Conservation (phyloP, 2,888 invertebrate genomes). For the Amphipyra berbera region DNA sequence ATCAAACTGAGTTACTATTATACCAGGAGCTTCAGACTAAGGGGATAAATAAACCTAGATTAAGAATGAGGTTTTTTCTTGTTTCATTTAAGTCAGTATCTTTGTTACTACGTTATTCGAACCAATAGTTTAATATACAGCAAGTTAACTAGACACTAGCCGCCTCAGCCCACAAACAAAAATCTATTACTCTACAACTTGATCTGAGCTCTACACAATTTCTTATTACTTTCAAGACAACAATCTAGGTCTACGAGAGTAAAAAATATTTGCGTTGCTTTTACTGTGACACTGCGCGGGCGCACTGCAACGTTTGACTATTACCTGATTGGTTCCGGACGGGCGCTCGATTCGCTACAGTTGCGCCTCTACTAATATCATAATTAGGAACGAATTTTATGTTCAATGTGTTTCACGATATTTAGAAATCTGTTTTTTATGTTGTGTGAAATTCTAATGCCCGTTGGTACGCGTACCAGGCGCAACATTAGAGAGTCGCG, state of each 20-base stretch:
- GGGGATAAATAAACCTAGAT: too few species aligned
- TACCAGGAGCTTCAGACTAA: too few species aligned
- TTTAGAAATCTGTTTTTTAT: conserved; percentile 27
- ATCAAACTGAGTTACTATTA: too few species aligned
- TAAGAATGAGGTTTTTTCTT: too few species aligned
- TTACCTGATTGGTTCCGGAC: conserved; percentile 62
- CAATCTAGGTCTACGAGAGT: background rate
- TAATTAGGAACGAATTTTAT: conserved; percentile 52
- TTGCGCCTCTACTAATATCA: conserved; percentile 50
- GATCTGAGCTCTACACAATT: too few species aligned
- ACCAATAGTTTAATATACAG: too few species aligned
- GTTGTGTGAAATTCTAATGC: too few species aligned
- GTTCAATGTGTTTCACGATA: conserved; percentile 17
- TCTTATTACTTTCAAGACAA: conserved; percentile 6
- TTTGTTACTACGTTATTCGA: too few species aligned
- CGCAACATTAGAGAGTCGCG: too few species aligned
- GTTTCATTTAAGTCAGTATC: too few species aligned
- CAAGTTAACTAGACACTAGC: too few species aligned
- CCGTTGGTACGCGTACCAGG: too few species aligned
- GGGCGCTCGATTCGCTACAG: conserved; percentile 44
- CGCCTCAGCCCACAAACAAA: background rate
- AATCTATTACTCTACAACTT: conserved; percentile 1
- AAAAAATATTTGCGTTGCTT: conserved; percentile 23
- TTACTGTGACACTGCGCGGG: conserved; percentile 1
- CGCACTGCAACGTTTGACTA: conserved; percentile 35